Evolutionary conservation across 1,140 invertebrate genomes (phyloP), one percentile per base, ranked within the genome.

Genomic region (Macrocentrus cingulum): DNA sequence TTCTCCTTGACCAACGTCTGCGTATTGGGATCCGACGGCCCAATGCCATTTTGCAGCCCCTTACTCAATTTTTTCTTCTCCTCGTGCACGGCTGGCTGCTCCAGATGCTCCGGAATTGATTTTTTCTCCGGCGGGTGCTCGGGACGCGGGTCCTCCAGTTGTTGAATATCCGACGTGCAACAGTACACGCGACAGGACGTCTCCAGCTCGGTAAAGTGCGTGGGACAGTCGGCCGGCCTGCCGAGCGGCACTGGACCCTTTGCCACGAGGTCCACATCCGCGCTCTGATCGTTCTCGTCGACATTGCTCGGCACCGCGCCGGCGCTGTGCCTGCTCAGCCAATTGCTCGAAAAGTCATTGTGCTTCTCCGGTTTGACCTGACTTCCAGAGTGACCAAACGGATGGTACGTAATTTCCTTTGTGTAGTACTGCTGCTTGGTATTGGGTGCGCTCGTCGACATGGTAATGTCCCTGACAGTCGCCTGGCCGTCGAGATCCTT

Each of bases 381-480:
- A 0, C 70, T 67, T 2, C 73, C 71, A 2, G 75, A 64, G 53
- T 77, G 67, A 39, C 70, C 71, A 22, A 74, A 71, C 1, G 76
- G 76, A 58, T 77, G 76, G 8, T 45, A 50, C 0, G 74, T 76
- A 46, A 75, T 79, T 60, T 79, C 77, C 46, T 76, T 74, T 4
- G 77, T 74, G 52, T 79, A 78, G 5, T 75, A 45, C 48, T 79
- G 74, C 22, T 77, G 72, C 39, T 79, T 78, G 0, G 74, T 76
- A 15, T 73, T 72, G 4, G 75, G 72, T 13, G 76, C 50, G 13
- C 67, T 66, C 0, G 75, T 77, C 1, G 76, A 70, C 1, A 70
- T 55, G 0, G 62, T 63, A 56, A 66, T 72, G 29, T 64, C 67
- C 52, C 68, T 72, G 0, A 63, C 34, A 0, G 67, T 66, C 6